Evolutionary conservation across 2,797 vertebrate species (phyloP), one percentile per base, ranked within the genome.

Genomic region (Eupleurogrammus muticus): DNA sequence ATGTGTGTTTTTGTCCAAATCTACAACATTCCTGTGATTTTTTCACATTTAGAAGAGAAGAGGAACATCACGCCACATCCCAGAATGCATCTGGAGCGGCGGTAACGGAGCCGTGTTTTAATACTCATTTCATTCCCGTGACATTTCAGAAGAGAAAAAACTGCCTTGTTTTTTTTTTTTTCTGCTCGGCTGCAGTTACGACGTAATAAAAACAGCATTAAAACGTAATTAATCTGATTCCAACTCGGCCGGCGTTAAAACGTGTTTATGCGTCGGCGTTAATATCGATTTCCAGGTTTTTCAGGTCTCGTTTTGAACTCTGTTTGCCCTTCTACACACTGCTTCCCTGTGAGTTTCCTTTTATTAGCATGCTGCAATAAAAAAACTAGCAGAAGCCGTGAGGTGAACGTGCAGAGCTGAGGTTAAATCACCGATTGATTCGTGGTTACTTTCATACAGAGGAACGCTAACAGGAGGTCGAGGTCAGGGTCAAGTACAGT

Each of bases 41-140:
- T n/a, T n/a, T n/a, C n/a, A n/a, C n/a, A n/a, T n/a, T n/a, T 28
- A n/a, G 51, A 34, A 60, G 38, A 47, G 49, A 32, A 24, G 55
- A n/a, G 52, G 34, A 54, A 53, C 5, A 56, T 56, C 61, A 57
- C 20, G n/a, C 36, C 28, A 40, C 17, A 49, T 67, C 32, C 42
- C 16, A 1, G 28, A 66, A 70, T 38, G 19, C 21, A 35, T 52
- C 58, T 68, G 6, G 16, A 55, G 34, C 16, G 40, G 24, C 42
- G 35, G 32, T 42, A 42, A 42, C 38, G 5, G 16, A 42, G 38
- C 16, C 20, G 19, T 47, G 19, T 20, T 20, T 47, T 5, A 19
- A 9, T 20, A 3, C 6, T 17, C 7, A 42, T 42, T 17, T 17
- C 40, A 14, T 16, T 42, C 6, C 14, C 40, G 17, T 42, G 14